These are phyloP conservation scores for Cladopsammia gracilis DNA, from an alignment of 64 coral and sea anemone genomes.

Conservation along the genomic window DNA sequence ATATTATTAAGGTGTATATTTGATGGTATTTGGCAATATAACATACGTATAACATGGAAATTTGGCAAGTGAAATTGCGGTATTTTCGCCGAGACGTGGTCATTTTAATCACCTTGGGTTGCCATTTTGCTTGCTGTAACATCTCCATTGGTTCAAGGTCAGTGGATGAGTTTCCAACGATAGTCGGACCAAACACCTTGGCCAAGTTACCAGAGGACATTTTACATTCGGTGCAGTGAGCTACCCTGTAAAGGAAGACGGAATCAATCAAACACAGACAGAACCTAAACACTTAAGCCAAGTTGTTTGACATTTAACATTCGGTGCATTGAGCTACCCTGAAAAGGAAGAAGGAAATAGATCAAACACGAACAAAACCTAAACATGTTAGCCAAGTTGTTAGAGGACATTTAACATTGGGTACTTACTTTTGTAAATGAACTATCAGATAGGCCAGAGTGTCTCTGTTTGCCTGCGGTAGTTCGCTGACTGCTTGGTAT, in stretches of 20 bases:
- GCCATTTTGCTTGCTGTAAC: conserved; percentile 85
- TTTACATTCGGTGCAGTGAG: conserved; percentile 93
- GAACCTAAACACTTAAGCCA: too few species aligned
- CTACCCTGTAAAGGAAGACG: conserved; percentile 71
- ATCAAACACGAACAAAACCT: too few species aligned
- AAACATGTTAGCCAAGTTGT: too few species aligned
- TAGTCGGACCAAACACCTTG: conserved; percentile 95
- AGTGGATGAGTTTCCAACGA: conserved; percentile 77
- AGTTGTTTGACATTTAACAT: too few species aligned
- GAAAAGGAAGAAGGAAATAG: conserved; percentile 4
- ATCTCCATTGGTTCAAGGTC: conserved; percentile 94
- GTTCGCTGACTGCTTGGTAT: conserved; percentile 97
- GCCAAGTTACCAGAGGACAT: conserved; percentile 89
- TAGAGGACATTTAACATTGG: too few species aligned
- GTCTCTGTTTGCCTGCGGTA: conserved; percentile 94
- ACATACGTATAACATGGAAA: too few species aligned
- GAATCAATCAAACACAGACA: neutral
- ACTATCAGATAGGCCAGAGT: conserved; percentile 91
- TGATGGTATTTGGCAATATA: too few species aligned
- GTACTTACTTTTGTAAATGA: conserved; percentile 96
- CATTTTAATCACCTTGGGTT: conserved; percentile 74
- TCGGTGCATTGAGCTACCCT: conserved; percentile 85
- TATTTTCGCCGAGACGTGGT: too few species aligned
- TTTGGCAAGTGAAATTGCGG: too few species aligned
- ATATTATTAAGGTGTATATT: too few species aligned